A percentile compares a stretch with the other conserved stretches of the same genome.
Evolutionary conservation across 2,797 vertebrate species (phyloP).

Genomic region (Iguana delicatissima): DNA sequence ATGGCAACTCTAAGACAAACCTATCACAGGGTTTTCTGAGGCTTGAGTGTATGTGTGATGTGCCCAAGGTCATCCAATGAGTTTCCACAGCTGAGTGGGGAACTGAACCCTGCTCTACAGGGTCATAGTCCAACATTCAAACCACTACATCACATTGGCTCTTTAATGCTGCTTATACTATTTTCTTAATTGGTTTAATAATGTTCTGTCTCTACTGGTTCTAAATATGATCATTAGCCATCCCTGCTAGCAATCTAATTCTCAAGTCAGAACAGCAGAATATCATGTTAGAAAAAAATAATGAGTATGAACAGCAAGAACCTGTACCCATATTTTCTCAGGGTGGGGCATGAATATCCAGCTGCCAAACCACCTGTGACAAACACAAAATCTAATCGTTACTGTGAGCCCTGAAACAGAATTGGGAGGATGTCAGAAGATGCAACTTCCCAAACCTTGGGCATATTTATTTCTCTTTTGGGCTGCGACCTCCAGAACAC

Average conservation of each 20-base stretch:
- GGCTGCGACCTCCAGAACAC: too few relatives aligned
- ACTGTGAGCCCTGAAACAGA: neutral
- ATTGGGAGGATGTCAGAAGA: neutral
- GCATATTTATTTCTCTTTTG: too few relatives aligned
- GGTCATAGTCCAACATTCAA: too few relatives aligned
- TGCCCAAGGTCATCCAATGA: too few relatives aligned
- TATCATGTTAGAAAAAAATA: neutral
- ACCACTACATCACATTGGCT: too few relatives aligned
- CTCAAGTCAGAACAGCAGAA: neutral
- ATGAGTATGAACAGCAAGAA: neutral
- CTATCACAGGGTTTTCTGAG: too few relatives aligned
- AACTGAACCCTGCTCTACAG: too few relatives aligned
- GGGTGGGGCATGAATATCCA: neutral
- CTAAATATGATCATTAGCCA: neutral
- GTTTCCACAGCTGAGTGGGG: too few relatives aligned
- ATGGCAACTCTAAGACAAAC: too few relatives aligned
- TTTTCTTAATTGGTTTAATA: neutral
- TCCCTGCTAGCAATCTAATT: neutral
- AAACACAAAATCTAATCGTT: neutral
- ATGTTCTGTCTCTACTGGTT: neutral
- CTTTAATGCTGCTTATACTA: neutral
- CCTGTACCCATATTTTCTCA: neutral
- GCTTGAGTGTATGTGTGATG: too few relatives aligned
- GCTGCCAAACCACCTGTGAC: neutral
- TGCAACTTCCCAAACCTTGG: neutral